Base-by-base conservation (phyloP, 2,888 invertebrate genomes). In the Acronicta leporina region DNA sequence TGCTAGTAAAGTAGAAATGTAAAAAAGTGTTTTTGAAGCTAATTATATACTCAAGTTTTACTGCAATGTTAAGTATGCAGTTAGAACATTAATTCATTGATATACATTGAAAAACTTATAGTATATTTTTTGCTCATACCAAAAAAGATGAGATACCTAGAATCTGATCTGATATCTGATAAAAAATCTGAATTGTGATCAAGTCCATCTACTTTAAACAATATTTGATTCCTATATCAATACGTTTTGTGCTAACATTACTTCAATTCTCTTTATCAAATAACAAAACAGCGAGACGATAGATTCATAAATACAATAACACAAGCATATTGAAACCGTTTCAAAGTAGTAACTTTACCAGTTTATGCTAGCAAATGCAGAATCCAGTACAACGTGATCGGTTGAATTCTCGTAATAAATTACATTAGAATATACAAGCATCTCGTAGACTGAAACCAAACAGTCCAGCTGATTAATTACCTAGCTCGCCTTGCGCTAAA, bases 391-490 rank as follows among this genome's bases (percentile, higher is more conserved):
- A 65, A 73, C 65, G 43, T 60, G 45, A 59, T 73, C 61, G 66
- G 54, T 68, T 38, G n/a, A n/a, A 54, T 63, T 60, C 43, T n/a
- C 61, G 59, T 66, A 64, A 73, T 77, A 77, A 77, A 77, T 77
- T 66, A 75, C 63, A 68, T 66, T 69, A 70, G 61, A 73, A 75
- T 75, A 75, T 59, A 77, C 73, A 77, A 68, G 63, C 67, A 49
- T 55, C 66, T 63, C 50, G 73, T 60, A 47, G 49, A 65, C 68
- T 65, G 56, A 67, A 77, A 73, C 71, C 70, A 67, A 75, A 73
- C 58, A 53, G 58, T 56, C 53, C 53, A 66, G 45, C 68, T 77
- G 75, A 77, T 77, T 75, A 77, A 77, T 75, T 75, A 68, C 68
- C 54, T 8, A 48, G 57, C 59, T 75, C 48, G 59, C 59, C 64